Evolutionary conservation across 2,797 vertebrate genomes (phyloP).

Genomic region (Mionectes olivaceus): DNA sequence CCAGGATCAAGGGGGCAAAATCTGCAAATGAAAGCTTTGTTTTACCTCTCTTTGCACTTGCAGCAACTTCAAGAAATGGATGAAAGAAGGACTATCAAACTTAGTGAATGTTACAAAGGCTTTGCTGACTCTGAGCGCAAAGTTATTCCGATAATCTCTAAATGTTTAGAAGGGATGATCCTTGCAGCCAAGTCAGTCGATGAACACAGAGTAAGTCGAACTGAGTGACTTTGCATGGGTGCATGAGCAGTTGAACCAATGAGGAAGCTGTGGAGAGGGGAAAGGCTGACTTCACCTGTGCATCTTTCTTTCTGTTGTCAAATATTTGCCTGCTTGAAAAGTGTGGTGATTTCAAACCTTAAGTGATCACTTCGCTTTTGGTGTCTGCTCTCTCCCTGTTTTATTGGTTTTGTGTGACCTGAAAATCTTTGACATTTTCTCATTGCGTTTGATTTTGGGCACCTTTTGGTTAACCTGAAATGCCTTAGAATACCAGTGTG

Average conservation of each 20-base stretch:
- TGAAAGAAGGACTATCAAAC: constrained; percentile 91
- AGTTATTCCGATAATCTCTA: constrained; percentile 96
- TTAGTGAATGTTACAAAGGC: constrained; percentile 93
- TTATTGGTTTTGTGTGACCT: background rate
- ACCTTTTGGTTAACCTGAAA: background rate
- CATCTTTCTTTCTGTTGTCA: background rate
- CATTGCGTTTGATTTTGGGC: background rate
- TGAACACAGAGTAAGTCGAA: constrained; percentile 85
- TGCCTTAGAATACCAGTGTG: background rate
- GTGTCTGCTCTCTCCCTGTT: background rate
- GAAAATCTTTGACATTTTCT: background rate
- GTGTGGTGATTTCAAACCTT: background rate
- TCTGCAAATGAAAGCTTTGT: background rate
- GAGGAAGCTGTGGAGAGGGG: background rate
- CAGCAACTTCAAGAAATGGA: constrained; percentile 99
- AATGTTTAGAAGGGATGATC: constrained; percentile 98
- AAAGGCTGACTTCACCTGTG: background rate
- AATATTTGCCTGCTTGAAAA: background rate
- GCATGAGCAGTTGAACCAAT: background rate
- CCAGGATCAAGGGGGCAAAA: accelerated
- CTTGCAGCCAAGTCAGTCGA: constrained; percentile 95
- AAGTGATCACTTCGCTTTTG: background rate
- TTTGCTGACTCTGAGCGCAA: constrained; percentile 95
- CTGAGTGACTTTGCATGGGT: background rate
- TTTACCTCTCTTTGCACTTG: constrained; percentile 5